These are phyloP conservation scores for Dicycla oo DNA, from an alignment of 2,888 invertebrate genomes.

Conservation along the genomic window DNA sequence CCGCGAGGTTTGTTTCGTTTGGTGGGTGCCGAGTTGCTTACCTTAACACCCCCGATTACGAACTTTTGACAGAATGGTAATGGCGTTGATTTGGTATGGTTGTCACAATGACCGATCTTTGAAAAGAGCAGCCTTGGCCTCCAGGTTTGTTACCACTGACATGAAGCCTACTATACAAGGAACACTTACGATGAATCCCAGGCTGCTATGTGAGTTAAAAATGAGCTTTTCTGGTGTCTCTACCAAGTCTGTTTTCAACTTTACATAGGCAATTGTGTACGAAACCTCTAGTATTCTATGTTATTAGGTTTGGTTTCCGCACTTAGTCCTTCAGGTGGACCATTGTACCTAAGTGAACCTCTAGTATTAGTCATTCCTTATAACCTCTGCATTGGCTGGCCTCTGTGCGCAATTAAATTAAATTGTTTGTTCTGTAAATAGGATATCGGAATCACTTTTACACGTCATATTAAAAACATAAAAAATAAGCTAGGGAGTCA, in stretches of 20 bases:
- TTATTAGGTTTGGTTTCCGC: no score
- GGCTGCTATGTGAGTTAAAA: neutral
- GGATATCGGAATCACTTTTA: neutral
- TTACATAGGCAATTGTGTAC: neutral
- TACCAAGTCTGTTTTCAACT: neutral
- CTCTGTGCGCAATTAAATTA: neutral
- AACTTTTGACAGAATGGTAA: no score
- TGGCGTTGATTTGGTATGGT: no score
- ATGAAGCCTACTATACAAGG: neutral
- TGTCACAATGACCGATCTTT: no score
- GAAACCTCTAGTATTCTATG: slow-evolving; percentile 21
- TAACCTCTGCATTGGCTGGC: slow-evolving; percentile 2
- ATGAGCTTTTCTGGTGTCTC: neutral
- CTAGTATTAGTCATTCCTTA: slow-evolving; percentile 41
- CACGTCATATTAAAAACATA: neutral
- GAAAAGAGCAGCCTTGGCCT: no score
- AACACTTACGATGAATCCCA: neutral
- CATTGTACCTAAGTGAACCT: no score
- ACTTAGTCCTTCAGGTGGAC: no score
- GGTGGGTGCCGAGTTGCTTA: no score
- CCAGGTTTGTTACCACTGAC: neutral
- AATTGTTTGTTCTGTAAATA: neutral
- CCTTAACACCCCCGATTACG: no score
- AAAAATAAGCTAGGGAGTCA: neutral
- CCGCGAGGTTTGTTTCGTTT: no score